Evolutionary conservation across 2,113 vertebrate species (phyloP).

Genomic region (Mus pahari): DNA sequence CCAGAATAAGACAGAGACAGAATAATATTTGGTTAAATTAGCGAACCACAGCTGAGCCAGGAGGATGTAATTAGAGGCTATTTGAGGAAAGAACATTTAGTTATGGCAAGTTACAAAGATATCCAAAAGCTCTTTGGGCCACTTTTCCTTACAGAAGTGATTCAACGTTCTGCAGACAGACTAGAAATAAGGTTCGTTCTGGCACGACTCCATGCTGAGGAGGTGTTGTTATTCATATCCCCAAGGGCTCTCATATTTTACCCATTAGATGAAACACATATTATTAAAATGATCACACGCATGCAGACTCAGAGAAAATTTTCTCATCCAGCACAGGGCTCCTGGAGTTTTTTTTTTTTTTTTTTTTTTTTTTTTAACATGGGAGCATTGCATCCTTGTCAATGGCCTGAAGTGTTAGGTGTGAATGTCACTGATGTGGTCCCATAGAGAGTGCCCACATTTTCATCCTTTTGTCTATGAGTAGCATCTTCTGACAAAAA

Average conservation of each 20-base stretch:
- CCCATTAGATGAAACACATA: neutral
- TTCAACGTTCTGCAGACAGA: neutral
- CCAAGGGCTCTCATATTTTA: neutral
- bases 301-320: neutral
- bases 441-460: neutral
- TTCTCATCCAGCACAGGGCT: neutral
- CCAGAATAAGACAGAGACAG: neutral
- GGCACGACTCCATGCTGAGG: neutral
- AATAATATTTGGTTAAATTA: conserved; percentile 16
- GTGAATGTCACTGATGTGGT: neutral
- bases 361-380: too few species aligned
- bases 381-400: neutral
- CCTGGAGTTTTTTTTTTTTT: neutral
- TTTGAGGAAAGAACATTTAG: neutral
- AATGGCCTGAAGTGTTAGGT: neutral
- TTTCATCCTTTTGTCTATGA: neutral
- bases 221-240: neutral
- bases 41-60: neutral
- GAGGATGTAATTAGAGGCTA: neutral
- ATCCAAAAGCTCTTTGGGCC: neutral
- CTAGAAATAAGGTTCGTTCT: neutral
- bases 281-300: conserved; percentile 5
- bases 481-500: neutral
- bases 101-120: neutral
- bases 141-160: neutral